Evolutionary conservation across 2,797 vertebrate genomes (phyloP).

Genomic region (Acanthiza pusilla): DNA sequence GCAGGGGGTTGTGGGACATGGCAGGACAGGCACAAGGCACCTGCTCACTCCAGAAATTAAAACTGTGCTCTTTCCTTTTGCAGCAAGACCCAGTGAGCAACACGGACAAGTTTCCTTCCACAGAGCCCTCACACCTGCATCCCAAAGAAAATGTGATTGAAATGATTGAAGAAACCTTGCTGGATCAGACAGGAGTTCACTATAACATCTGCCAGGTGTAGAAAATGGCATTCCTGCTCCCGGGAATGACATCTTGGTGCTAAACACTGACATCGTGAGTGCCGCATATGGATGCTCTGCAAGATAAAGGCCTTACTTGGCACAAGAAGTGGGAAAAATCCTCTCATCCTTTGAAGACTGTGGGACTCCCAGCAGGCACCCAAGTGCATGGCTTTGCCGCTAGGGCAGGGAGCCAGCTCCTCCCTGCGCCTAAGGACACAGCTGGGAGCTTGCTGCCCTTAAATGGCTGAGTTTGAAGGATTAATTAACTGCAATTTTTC

Average conservation of each 20-base stretch:
- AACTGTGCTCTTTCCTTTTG: neutral
- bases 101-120: slow-evolving; percentile 68
- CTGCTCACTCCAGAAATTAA: neutral
- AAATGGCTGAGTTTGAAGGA: neutral
- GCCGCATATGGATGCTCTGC: neutral
- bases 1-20: fast-evolving
- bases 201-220: slow-evolving; percentile 87
- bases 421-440: fast-evolving
- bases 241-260: neutral
- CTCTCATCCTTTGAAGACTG: neutral
- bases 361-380: neutral
- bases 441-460: neutral
- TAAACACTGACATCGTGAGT: neutral
- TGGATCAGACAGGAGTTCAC: slow-evolving; percentile 74
- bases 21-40: neutral
- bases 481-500: neutral
- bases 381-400: fast-evolving
- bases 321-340: neutral
- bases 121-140: slow-evolving; percentile 69
- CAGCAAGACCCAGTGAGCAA: slow-evolving; percentile 65
- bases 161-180: slow-evolving; percentile 50
- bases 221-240: neutral
- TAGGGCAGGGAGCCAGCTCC: neutral
- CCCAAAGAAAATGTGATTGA: slow-evolving; percentile 72
- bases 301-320: neutral